A percentile compares a stretch with the other conserved stretches of the same genome.
Conservation (phyloP, 2,888 invertebrate species). For the Folsomia manolachei region DNA sequence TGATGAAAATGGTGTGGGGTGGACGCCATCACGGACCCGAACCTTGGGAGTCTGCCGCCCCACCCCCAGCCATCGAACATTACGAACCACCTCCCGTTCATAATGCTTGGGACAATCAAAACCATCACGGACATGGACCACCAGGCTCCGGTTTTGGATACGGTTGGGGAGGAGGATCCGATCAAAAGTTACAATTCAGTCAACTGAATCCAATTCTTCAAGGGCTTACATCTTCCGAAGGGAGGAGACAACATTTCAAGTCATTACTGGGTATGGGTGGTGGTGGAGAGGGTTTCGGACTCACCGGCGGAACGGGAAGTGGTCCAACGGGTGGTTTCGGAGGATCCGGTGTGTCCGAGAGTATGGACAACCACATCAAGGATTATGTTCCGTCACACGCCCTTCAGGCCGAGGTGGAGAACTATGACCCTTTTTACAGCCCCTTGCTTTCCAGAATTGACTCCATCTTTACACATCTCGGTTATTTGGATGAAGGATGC, state of each 20-base stretch:
- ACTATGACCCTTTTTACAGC: slow-evolving; percentile 83
- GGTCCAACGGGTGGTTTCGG: neutral
- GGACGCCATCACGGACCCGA: slow-evolving; percentile 26
- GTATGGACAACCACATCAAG: neutral
- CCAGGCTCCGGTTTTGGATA: slow-evolving; percentile 5
- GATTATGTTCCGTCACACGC: slow-evolving; percentile 46
- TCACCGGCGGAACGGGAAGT: slow-evolving; percentile 3
- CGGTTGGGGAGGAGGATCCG: slow-evolving; percentile 20
- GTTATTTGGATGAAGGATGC: slow-evolving; percentile 69
- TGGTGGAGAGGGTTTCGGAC: slow-evolving; percentile 13
- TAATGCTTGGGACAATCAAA: slow-evolving; percentile 38
- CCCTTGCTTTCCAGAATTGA: slow-evolving; percentile 75
- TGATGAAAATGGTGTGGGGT: slow-evolving; percentile 40
- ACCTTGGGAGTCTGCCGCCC: slow-evolving; percentile 31
- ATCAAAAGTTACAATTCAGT: slow-evolving; percentile 30
- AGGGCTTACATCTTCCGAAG: slow-evolving; percentile 21
- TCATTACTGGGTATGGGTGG: slow-evolving; percentile 19
- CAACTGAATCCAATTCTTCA: slow-evolving; percentile 32
- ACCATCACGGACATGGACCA: slow-evolving; percentile 12
- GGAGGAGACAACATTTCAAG: slow-evolving; percentile 20
- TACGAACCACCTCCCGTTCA: slow-evolving; percentile 44
- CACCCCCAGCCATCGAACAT: slow-evolving; percentile 40
- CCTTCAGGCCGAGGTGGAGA: slow-evolving; percentile 48
- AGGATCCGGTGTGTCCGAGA: neutral
- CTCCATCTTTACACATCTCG: slow-evolving; percentile 67